phyloP scores from a whole-genome alignment of 2,888 invertebrate genomes.

The Chymomyza fuscimana region DNA sequence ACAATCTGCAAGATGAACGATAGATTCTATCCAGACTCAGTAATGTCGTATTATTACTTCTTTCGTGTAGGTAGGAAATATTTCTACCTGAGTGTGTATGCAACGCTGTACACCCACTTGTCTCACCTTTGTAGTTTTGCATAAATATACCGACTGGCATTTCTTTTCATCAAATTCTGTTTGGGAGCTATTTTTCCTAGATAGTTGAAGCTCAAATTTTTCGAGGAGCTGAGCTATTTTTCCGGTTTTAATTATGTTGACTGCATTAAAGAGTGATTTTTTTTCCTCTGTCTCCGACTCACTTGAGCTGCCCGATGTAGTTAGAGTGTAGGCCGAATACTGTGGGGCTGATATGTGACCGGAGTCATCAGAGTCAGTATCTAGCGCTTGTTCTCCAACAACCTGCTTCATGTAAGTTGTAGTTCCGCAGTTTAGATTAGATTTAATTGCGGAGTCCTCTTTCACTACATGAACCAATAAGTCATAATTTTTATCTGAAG shows the following conservation, averaged over 20 bases:
- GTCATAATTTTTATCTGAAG: slow-evolving; percentile 76
- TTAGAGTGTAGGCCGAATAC: slow-evolving; percentile 49
- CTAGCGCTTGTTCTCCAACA: slow-evolving; percentile 28
- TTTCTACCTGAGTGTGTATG: slow-evolving; percentile 78
- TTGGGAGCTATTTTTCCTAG: not conserved
- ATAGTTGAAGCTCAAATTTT: slow-evolving; percentile 73
- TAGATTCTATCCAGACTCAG: slow-evolving; percentile 22
- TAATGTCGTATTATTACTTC: slow-evolving; percentile 80
- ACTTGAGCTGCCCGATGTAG: slow-evolving; percentile 53
- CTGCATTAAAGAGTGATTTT: not conserved
- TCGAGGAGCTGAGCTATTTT: slow-evolving; percentile 75
- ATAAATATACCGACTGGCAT: slow-evolving; percentile 9
- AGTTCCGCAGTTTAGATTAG: not conserved
- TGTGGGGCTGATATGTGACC: slow-evolving; percentile 87
- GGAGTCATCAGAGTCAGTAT: slow-evolving; percentile 87
- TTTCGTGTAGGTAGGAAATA: slow-evolving; percentile 79
- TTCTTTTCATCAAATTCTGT: not conserved
- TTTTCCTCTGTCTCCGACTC: slow-evolving; percentile 60
- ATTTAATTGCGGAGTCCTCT: not conserved
- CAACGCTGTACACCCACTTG: slow-evolving; percentile 77
- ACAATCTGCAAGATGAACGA: not conserved
- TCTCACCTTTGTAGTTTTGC: slow-evolving; percentile 47
- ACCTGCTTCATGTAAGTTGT: not conserved
- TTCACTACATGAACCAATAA: slow-evolving; percentile 76
- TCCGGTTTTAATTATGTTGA: slow-evolving; percentile 50